Evolutionary conservation across 2,113 vertebrate species (phyloP).

Genomic region (human): GRCh38 chr12:72996501-72997000

Average conservation of each 20-base stretch:
- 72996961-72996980: background rate
- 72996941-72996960: background rate
- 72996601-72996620: background rate
- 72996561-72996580: background rate
- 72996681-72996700: background rate
- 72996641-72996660: background rate
- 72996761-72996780: background rate
- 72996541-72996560: background rate
- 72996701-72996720: background rate
- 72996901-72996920: background rate
- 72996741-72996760: background rate
- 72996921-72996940: background rate
- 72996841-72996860: background rate
- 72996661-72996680: background rate
- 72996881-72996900: background rate
- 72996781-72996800: background rate
- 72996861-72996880: background rate
- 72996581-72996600: background rate
- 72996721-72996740: background rate
- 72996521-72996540: background rate
- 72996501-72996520: background rate
- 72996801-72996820: background rate
- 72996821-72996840: background rate
- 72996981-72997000: background rate
- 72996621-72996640: background rate